Percentiles rank a stretch among this genome's conserved stretches.
phyloP scores from a whole-genome alignment of 2,888 invertebrate genomes.

The Patella caerulea region DNA sequence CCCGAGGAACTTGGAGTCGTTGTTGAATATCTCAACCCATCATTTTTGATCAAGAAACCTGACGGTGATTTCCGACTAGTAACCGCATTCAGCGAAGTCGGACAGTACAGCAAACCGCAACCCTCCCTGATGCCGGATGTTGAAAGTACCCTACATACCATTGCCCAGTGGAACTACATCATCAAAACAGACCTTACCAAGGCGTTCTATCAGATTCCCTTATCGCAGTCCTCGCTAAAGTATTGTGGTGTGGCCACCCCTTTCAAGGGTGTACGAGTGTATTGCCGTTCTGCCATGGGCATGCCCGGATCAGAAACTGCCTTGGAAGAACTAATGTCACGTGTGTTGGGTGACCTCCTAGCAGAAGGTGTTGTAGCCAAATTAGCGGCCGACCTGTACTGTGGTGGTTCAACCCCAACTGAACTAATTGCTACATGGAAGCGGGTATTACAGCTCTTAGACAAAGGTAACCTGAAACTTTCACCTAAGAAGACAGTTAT shows the following conservation, averaged over 20 bases:
- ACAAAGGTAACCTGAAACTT: not conserved
- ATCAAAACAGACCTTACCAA: conserved; percentile 41
- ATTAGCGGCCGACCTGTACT: conserved; percentile 24
- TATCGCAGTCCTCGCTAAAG: conserved; percentile 42
- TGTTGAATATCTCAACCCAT: conserved; percentile 30
- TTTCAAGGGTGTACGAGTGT: conserved; percentile 42
- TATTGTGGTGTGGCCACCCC: conserved; percentile 49
- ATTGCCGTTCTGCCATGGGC: conserved; percentile 28
- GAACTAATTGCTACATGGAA: conserved; percentile 21
- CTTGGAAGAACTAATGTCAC: conserved; percentile 35
- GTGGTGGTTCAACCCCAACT: too few species aligned
- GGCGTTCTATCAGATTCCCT: conserved; percentile 47
- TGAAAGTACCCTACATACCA: conserved; percentile 26
- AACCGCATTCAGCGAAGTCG: conserved; percentile 33
- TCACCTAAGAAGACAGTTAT: conserved; percentile 39
- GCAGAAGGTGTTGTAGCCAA: conserved; percentile 37
- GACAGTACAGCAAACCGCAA: conserved; percentile 17
- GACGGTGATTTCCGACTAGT: conserved; percentile 31
- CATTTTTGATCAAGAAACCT: conserved; percentile 29
- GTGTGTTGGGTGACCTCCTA: conserved; percentile 25
- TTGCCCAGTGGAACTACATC: conserved; percentile 39
- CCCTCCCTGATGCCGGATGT: conserved; percentile 37
- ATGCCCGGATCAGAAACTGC: conserved; percentile 50
- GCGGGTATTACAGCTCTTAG: conserved; percentile 24
- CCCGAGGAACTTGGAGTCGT: conserved; percentile 42